Base-by-base conservation (phyloP, 2,888 invertebrate genomes). In the Tachystola acroxantha region DNA sequence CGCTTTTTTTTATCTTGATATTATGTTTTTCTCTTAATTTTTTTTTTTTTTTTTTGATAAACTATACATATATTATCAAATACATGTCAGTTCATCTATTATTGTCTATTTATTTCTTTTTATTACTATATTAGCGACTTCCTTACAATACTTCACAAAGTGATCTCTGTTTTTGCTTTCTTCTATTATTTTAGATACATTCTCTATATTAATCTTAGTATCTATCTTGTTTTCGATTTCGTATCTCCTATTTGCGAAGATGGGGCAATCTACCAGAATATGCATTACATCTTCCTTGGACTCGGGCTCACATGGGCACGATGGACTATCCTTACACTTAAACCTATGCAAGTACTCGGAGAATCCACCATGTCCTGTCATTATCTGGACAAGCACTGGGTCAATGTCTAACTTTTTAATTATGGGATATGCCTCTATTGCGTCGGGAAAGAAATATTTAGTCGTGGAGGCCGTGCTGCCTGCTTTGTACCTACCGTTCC, bases 401-500 rank as follows among this genome's bases (percentile, higher is more conserved):
- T n/a, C n/a, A n/a, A n/a, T n/a, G n/a, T n/a, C n/a, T n/a, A 22
- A 7, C 7, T 22, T 22, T 7, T 7, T 3, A 7, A 22, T 7
- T 2, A 22, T 7, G 2, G 6, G 4, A 9, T 22, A 22, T 4
- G 7, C 22, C 7, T 7, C 9, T 7, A 22, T 9, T 9, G 22
- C 22, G 9, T 22, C 7, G 2, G 22, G 22, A 2, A 22, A 22
- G 22, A 22, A 22, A 4, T 7, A 2, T 7, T 22, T 22, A 7
- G 22, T 22, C 2, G 7, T 9, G 4, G 22, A 3, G 7, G 22
- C 22, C 7, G 4, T 7, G 2, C 7, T 9, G 4, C 22, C 22
- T 16, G 3, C 16, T 6, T 7, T 7, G 40, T 40, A 40, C 28
- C 36, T 40, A 29, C 29, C 26, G 40, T 37, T 40, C 27, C 27